These are phyloP conservation scores for Drosophila triauraria DNA, from an alignment of 1,140 invertebrate species.

Conservation along the genomic window DNA sequence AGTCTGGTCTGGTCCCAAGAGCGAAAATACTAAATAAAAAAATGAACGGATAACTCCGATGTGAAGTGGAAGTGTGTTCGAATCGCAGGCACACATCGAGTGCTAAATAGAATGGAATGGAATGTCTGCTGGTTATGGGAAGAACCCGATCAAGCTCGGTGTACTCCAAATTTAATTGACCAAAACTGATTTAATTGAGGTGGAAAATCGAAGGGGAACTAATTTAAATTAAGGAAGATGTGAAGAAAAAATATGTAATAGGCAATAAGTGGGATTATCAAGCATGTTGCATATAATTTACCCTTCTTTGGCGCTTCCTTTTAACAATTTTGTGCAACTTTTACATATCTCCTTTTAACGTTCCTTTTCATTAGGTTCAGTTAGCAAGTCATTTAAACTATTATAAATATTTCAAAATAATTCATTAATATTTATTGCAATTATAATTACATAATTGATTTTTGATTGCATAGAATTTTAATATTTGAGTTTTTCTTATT, in stretches of 20 bases:
- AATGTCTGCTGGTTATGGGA: slow-evolving; percentile 15
- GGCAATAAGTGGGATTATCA: too few species aligned
- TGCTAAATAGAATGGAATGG: slow-evolving; percentile 29
- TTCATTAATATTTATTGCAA: background rate
- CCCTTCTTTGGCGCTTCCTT: too few species aligned
- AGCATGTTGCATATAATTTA: background rate
- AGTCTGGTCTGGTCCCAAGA: slow-evolving; percentile 40
- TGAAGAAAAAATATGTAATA: background rate
- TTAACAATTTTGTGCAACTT: too few species aligned
- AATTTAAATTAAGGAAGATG: background rate
- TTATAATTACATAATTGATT: too few species aligned
- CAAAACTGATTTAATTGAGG: background rate
- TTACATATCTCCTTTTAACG: too few species aligned
- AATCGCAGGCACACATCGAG: slow-evolving; percentile 14
- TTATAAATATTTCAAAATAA: background rate
- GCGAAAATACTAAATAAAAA: slow-evolving; percentile 13
- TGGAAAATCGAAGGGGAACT: background rate
- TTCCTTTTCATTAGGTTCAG: background rate
- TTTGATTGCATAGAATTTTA: background rate
- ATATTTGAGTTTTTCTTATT: too few species aligned
- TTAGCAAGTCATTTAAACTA: background rate
- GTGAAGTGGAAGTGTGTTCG: slow-evolving; percentile 10
- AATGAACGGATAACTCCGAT: slow-evolving; percentile 11
- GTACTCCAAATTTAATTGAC: background rate
- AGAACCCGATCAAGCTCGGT: background rate